Base-by-base conservation (phyloP, 2,888 invertebrate genomes). In the Altica lythri region DNA sequence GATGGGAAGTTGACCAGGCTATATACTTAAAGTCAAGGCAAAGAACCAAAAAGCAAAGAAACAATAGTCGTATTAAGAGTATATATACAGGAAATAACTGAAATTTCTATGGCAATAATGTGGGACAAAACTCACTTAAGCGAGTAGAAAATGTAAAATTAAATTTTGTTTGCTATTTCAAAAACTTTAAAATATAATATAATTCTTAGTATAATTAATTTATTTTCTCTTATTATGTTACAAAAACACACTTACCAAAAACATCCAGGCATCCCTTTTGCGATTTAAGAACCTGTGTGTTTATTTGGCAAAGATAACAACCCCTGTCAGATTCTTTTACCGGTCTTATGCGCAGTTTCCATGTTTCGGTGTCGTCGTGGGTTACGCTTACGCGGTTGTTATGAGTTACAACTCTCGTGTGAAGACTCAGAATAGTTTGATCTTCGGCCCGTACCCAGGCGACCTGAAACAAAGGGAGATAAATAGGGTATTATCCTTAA, bases 301-400 rank as follows among this genome's bases (percentile, higher is more conserved):
- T 93, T 70, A 93, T 91, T 81, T 93, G 92, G 72, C 93, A 93
- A 89, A 92, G 91, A 77, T 93, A 93, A 74, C 92, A 93, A 55
- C 90, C 93, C 37, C 88, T 83, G 76, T 93, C 93, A 34, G 86
- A 83, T 67, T 90, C 91, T 61, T 88, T 83, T 46, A 93, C 80
- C 57, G 90, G 90, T 54, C 89, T 82, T 71, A 93, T 90, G 75
- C 90, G 86, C 54, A 93, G 79, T 75, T 89, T 89, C 93, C 92
- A 93, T 59, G 90, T 92, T 68, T 86, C 83, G 56, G 87, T 84
- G 49, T 89, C 86, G 75, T 93, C 92, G 73, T 91, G 85, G 68
- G 87, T 86, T 34, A 92, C 89, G 67, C 86, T 84, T 72, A 93
- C 89, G 40, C 93, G 81, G 1, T 88, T 85, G 69, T 92, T 92